Base-by-base conservation (phyloP, 1,140 invertebrate genomes). In the Achroia grisella region DNA sequence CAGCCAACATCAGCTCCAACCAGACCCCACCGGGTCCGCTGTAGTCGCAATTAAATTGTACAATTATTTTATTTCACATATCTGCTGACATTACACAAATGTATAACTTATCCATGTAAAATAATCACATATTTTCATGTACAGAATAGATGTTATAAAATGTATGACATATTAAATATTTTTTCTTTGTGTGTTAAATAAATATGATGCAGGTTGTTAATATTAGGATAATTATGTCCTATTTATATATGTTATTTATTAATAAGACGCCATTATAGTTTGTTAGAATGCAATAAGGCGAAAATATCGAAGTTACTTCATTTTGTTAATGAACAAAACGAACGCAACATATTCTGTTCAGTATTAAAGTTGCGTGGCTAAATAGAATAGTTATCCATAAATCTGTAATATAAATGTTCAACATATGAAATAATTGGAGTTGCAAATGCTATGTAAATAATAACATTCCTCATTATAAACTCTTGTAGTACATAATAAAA, bases 401-500 rank as follows among this genome's bases (percentile, higher is more conserved):
- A 41, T 35, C 51, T 69, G 69, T 64, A 66, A 59, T 46, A 48
- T 57, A 56, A 61, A 66, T 57, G 52, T 61, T 53, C 50, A 58
- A 66, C 66, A 65, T 62, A 61, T 64, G 45, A 50, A 62, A 69
- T 53, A 75, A 78, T 75, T 64, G 67, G 69, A 66, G 59, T 72
- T 58, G 64, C 49, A 75, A 70, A 62, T 65, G 61, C 70, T 79
- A 79, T 81, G 77, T 84, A 81, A 74, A 81, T 81, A 81, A 78
- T 66, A 75, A 84, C 80, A 81, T 84, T 84, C 77, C 77, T 84
- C 77, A 80, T 73, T 75, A 67, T 71, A 77, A 23, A 84, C 64
- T 77, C 72, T 72, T 72, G 80, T 84, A 84, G 80, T 84, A 80
- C 71, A 84, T 84, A 84, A 81, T 81, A 84, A 72, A 64, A 78